Evolutionary conservation across 2,113 vertebrate genomes (phyloP).

Genomic region (Gulo gulo): DNA sequence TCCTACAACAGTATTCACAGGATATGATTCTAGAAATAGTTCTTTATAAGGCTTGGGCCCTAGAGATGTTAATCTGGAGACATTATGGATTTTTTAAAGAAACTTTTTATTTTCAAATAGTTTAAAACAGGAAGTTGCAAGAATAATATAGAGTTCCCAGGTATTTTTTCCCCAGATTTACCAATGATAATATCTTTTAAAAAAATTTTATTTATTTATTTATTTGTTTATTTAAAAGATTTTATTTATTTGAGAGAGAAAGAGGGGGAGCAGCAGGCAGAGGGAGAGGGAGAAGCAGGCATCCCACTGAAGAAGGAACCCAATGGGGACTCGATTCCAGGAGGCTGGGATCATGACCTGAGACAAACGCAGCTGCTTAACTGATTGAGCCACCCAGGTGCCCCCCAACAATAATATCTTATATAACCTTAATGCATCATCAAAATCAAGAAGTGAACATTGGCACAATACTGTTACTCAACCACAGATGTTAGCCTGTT

Average conservation of each 20-base stretch:
- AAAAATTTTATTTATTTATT: too few species aligned
- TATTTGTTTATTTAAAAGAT: too few species aligned
- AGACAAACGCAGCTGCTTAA: too few species aligned
- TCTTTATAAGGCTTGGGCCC: neutral
- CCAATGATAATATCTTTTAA: neutral
- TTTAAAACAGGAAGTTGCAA: neutral
- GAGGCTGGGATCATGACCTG: too few species aligned
- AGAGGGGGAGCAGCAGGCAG: too few species aligned
- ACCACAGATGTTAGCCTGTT: neutral
- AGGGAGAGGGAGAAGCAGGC: too few species aligned
- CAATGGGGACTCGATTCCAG: too few species aligned
- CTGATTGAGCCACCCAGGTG: too few species aligned
- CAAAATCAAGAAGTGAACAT: conserved; percentile 16
- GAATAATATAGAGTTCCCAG: neutral
- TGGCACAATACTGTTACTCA: neutral
- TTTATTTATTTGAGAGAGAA: too few species aligned
- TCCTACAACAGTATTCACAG: neutral
- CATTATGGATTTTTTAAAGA: neutral
- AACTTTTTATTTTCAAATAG: neutral
- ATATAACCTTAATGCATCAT: neutral
- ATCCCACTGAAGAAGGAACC: too few species aligned
- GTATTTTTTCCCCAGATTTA: neutral
- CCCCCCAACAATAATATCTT: neutral
- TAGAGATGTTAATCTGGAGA: neutral
- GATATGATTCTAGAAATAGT: neutral